Base-by-base conservation (phyloP, 2,888 invertebrate genomes). In the Cerastoderma edule region DNA sequence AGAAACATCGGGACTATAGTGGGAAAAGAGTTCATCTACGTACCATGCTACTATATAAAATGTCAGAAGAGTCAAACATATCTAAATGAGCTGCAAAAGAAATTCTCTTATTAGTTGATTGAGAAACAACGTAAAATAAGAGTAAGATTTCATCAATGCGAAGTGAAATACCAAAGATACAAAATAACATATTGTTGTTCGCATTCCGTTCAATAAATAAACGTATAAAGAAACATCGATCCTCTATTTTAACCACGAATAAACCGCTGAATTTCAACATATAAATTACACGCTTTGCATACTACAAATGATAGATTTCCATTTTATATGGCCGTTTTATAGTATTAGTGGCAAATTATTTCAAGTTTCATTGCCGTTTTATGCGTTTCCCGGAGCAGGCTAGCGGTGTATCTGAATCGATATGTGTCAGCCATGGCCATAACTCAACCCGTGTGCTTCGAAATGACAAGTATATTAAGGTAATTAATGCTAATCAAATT, bases 241-340 rank as follows among this genome's bases (percentile, higher is more conserved):
- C 60, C 39, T 33, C 39, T 60, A 60, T 32, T 39, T 60, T 24
- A 33, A 60, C 24, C 22, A 39, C 8, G 27, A 60, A 60, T 60
- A 60, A 60, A 57, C 35, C 35, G 22, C 50, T 22, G 22, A 39
- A 60, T 60, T 39, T 60, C 60, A 60, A 60, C 60, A 60, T 60
- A 60, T 60, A 60, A 60, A 50, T 65, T 50, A 53, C 50, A 66
- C 50, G 66, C 66, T 66, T 66, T 66, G 66, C 50, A 66, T 66
- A 66, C 50, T 32, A 32, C 33, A 66, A 66, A 66, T 66, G 66
- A 66, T 66, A 66, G 24, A 66, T 48, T 53, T 66, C 50, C 66
- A 66, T 66, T 66, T 66, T 66, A 66, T 66, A 53, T 33, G 22
- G 60, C 33, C 1, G 39, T 60, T 60, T 60, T 60, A 60, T 60